These are phyloP conservation scores for Heliothis peltigera DNA, from an alignment of 2,888 invertebrate genomes.

Conservation along the genomic window DNA sequence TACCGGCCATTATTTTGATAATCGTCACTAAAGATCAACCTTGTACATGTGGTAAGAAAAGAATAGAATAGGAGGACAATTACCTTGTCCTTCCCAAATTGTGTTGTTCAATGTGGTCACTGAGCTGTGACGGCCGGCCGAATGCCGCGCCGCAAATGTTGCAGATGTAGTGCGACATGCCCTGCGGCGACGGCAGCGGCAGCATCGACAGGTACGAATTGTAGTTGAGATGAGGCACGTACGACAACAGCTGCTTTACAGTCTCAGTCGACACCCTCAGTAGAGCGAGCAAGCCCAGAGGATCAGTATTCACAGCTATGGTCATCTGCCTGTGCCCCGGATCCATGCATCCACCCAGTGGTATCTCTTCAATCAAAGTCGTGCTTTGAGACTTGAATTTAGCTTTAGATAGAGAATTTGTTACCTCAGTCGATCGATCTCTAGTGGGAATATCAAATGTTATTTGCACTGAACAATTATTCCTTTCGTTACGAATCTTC, in stretches of 20 bases:
- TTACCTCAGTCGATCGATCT: constrained; percentile 77
- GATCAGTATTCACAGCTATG: constrained; percentile 84
- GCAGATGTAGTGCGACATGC: constrained; percentile 70
- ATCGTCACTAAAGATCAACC: constrained; percentile 14
- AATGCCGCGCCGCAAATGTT: constrained; percentile 81
- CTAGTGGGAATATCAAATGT: constrained; percentile 75
- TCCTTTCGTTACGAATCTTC: constrained; percentile 50
- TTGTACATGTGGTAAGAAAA: constrained; percentile 22
- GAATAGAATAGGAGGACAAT: constrained; percentile 44
- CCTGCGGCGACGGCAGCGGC: constrained; percentile 54
- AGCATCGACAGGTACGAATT: constrained; percentile 68
- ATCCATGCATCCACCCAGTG: background rate
- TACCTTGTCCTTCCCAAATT: constrained; percentile 75
- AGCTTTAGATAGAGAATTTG: constrained; percentile 67
- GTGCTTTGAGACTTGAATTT: constrained; percentile 27
- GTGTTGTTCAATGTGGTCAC: constrained; percentile 78
- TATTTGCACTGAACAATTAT: constrained; percentile 65
- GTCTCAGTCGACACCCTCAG: constrained; percentile 77
- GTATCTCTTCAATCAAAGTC: constrained; percentile 15
- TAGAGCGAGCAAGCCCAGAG: constrained; percentile 75
- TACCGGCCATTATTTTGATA: background rate
- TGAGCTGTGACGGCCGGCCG: constrained; percentile 72
- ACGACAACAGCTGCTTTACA: constrained; percentile 74
- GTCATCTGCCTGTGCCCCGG: constrained; percentile 59
- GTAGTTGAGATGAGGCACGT: constrained; percentile 73